Evolutionary conservation across 2,113 vertebrate genomes (phyloP).

Genomic region (Heliornis fulica): DNA sequence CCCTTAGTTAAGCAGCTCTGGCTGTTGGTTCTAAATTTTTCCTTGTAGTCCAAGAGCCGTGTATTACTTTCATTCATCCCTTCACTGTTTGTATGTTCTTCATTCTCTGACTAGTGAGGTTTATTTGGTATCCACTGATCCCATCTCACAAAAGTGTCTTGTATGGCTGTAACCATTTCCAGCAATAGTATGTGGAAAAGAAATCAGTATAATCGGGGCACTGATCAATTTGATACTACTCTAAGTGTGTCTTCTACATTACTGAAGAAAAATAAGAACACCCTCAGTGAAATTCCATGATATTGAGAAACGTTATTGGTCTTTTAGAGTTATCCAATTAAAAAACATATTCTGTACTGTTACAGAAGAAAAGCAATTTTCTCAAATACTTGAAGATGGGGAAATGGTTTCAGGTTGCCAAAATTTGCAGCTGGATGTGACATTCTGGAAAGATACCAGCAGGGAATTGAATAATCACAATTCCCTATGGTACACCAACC

Average conservation of each 20-base stretch:
- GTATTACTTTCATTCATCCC: neutral
- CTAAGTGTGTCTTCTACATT: neutral
- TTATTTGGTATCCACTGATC: accelerated
- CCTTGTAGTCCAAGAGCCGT: neutral
- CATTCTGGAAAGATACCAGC: slow-evolving; percentile 37
- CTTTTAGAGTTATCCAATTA: neutral
- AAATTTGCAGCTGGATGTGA: slow-evolving; percentile 26
- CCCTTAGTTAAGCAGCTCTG: neutral
- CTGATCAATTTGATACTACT: neutral
- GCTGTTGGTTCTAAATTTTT: neutral
- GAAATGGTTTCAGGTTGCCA: slow-evolving; percentile 15
- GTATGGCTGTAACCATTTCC: neutral
- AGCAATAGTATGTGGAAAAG: neutral
- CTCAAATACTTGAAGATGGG: neutral
- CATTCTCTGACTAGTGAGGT: neutral
- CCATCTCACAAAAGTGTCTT: neutral
- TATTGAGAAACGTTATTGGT: neutral
- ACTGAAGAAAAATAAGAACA: neutral
- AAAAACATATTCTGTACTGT: neutral
- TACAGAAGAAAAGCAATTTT: neutral
- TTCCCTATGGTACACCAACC: neutral
- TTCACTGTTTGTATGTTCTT: neutral
- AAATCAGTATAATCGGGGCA: neutral
- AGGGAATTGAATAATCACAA: slow-evolving; percentile 14
- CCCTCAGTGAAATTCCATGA: neutral